Evolutionary conservation across 2,888 invertebrate genomes (phyloP), one percentile per base, ranked within the genome.

Genomic region (Podotricha telesiphe): DNA sequence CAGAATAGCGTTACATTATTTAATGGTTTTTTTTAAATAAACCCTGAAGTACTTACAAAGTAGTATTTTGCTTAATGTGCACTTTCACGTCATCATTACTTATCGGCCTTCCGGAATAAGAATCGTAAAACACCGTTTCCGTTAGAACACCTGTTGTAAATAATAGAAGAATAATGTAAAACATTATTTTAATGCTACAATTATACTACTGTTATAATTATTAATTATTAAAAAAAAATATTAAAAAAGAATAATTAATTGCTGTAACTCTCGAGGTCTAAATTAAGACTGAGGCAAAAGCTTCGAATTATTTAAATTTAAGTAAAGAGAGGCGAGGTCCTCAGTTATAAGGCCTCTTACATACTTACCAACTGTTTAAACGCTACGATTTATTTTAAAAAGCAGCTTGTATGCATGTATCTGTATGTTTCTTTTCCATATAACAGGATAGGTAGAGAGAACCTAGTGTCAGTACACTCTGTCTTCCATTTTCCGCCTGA

Each of bases 81-180:
- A 73, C 72, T 53, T 77, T 82, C 10, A 84, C 72, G 34, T 84
- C 82, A 56, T 85, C 84, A 2, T 67, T 74, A 0, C 79, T 76
- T 22, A 86, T 79, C 8, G 72, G 69, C 3, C 59, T 79, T 0
- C 83, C 86, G n/a, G 74, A 73, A 71, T 80, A 86, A 0, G 86
- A 78, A 50, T 86, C 86, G 67, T 67, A 70, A 53, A 67, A 70
- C 6, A 48, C 19, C 0, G 70, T 62, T 37, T 70, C 48, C 11
- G 66, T 11, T 8, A 55, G 51, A 40, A 40, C 58, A 53, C 51
- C 47, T 1, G 34, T 34, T 20, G 56, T 28, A 40, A 63, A 40
- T 11, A 37, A n/a, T 34, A 67, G 28, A 11, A 62, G 5, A 22
- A 62, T 55, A 53, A 67, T 20, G 53, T 34, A 34, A 1, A 45